Conservation (phyloP, 2,888 invertebrate species). For the Apotomis capreana region DNA sequence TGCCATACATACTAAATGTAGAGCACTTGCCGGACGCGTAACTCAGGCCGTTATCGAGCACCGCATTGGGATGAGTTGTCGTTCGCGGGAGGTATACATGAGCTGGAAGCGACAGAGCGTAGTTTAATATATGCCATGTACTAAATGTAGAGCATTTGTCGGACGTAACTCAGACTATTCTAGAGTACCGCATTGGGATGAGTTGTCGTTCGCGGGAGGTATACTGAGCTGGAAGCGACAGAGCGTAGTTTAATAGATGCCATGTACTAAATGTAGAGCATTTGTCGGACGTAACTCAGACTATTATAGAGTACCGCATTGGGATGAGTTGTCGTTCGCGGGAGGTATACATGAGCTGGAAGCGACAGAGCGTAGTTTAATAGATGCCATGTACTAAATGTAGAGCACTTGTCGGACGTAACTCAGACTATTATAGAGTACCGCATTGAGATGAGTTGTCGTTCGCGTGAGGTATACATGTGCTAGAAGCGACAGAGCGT, state of each 20-base stretch:
- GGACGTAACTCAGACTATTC: no score
- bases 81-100: constrained; percentile 52
- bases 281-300: no score
- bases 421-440: no score
- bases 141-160: no score
- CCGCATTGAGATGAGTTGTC: constrained; percentile 57
- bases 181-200: constrained; percentile 26
- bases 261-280: no score
- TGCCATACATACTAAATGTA: constrained; percentile 56
- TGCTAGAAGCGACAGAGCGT: constrained; percentile 50
- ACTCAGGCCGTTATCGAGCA: constrained; percentile 78
- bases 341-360: constrained; percentile 52
- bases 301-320: no score
- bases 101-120: constrained; percentile 50
- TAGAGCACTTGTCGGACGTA: no score
- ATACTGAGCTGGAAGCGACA: constrained; percentile 53
- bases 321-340: constrained; percentile 63
- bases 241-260: neutral
- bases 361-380: constrained; percentile 39
- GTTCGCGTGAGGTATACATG: constrained; percentile 52
- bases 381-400: neutral
- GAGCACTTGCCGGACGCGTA: constrained; percentile 73
- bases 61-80: constrained; percentile 73
- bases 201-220: constrained; percentile 63
- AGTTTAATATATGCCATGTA: neutral